These are phyloP conservation scores for Lichenostomus cassidix DNA, from an alignment of 2,113 vertebrate genomes.

Conservation along the genomic window DNA sequence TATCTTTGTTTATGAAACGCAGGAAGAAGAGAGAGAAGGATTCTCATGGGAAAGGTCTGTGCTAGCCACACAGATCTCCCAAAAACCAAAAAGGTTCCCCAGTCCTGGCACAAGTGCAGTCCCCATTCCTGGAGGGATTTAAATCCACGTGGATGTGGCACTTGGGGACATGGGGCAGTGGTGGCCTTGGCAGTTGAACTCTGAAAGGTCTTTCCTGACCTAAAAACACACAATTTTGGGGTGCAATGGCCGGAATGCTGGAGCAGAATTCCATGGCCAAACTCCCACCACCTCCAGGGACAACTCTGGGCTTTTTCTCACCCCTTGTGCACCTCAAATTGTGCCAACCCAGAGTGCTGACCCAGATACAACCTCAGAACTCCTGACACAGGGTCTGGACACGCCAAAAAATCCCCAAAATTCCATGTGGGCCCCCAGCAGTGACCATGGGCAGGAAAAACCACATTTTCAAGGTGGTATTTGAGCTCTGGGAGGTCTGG, in stretches of 20 bases:
- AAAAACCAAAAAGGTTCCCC: no score
- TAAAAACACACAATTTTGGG: rapidly evolving
- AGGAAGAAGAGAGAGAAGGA: no score
- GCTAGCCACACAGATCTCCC: no score
- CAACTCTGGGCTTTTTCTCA: not conserved
- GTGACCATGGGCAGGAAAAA: not conserved
- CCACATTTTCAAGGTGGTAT: rapidly evolving
- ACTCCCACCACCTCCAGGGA: not conserved
- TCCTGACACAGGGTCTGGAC: not conserved
- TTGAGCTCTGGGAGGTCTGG: not conserved
- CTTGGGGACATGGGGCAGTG: not conserved
- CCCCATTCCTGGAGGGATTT: not conserved
- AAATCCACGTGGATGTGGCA: not conserved
- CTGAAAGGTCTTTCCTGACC: not conserved
- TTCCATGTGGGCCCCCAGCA: no score
- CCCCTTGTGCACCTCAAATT: not conserved
- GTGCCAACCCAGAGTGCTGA: no score
- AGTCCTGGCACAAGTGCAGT: not conserved
- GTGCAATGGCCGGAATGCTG: not conserved
- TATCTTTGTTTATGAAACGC: no score
- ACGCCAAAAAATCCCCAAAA: not conserved
- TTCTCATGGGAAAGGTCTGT: no score
- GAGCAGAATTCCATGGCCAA: not conserved
- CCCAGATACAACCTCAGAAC: no score
- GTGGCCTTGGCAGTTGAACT: not conserved